Conservation (phyloP, 2,113 vertebrate genomes). For the Plecotus auritus region DNA sequence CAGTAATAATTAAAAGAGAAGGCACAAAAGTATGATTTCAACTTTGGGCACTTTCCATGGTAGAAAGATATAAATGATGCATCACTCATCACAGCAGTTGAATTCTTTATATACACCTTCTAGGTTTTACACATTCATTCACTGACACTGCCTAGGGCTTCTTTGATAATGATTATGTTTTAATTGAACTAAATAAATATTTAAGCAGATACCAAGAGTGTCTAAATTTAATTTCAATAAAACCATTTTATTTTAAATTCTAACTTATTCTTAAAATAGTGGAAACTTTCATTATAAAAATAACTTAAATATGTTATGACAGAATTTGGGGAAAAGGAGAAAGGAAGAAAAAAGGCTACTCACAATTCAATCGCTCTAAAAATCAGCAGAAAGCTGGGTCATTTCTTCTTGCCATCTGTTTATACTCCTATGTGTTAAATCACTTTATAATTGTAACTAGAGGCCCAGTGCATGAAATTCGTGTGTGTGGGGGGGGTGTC, state of each 20-base stretch:
- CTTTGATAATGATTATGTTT: background rate
- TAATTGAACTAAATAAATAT: constrained; percentile 43
- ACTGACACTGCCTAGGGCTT: background rate
- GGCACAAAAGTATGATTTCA: background rate
- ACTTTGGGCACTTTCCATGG: rapidly evolving
- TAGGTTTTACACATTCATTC: background rate
- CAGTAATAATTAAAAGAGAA: background rate
- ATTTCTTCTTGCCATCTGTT: background rate
- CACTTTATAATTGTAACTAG: background rate
- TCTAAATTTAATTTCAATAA: background rate
- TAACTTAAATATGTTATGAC: background rate
- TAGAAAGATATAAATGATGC: background rate
- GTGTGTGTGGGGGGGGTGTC: no score
- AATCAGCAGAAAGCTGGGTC: background rate
- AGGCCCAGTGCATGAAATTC: no score
- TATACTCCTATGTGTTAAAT: background rate
- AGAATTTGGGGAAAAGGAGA: background rate
- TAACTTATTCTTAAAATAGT: background rate
- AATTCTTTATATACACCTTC: background rate
- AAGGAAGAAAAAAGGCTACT: background rate
- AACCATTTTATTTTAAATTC: constrained; percentile 3
- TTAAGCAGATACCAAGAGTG: background rate
- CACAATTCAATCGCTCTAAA: background rate
- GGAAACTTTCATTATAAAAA: background rate
- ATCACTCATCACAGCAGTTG: rapidly evolving